phyloP scores from a whole-genome alignment of 2,797 vertebrate genomes.

The Fringilla coelebs region DNA sequence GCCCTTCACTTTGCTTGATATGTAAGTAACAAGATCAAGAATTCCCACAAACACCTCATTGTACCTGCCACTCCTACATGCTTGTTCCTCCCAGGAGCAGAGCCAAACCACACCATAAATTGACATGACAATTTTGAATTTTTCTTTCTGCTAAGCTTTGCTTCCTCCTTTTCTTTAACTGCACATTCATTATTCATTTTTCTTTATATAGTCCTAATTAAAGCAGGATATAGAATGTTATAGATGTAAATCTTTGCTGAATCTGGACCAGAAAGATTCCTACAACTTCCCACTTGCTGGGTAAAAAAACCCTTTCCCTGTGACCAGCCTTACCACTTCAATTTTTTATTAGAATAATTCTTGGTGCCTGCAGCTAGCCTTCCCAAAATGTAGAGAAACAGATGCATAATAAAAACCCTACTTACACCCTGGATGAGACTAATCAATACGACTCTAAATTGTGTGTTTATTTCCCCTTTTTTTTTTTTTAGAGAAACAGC shows the following conservation, averaged over 20 bases:
- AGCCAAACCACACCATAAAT: background rate
- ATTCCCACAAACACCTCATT: background rate
- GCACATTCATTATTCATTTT: background rate
- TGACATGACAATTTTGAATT: background rate
- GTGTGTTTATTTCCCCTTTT: slow-evolving; percentile 3
- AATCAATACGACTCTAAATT: background rate
- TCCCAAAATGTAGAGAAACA: background rate
- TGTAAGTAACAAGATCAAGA: background rate
- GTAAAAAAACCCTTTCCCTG: background rate
- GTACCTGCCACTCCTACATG: background rate
- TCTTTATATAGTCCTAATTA: background rate
- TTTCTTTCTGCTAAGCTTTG: background rate
- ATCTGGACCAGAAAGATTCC: background rate
- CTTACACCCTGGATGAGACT: background rate
- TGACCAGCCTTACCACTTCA: background rate
- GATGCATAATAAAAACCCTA: background rate
- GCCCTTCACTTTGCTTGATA: background rate
- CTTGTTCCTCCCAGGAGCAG: background rate
- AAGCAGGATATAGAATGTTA: background rate
- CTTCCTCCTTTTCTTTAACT: background rate
- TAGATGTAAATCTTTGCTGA: background rate
- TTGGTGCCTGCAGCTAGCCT: background rate
- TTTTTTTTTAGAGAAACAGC: slow-evolving; percentile 2
- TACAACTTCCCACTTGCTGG: background rate
- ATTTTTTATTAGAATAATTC: background rate